phyloP scores from a whole-genome alignment of 2,888 invertebrate genomes.

The Saturnia japonica region DNA sequence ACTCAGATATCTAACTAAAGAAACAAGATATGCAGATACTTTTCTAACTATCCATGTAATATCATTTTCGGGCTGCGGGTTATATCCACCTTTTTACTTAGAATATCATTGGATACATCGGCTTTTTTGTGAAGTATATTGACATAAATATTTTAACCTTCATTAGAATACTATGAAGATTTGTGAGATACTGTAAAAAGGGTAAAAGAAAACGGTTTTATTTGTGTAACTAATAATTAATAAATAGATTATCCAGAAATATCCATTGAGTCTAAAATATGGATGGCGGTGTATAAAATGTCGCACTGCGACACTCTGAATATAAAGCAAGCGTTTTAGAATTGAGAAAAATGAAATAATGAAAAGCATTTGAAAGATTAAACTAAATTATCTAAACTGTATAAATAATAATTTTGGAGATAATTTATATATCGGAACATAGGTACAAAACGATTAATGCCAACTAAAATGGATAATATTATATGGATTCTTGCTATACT shows the following conservation, averaged over 20 bases:
- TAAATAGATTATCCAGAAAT: neutral
- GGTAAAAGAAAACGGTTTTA: neutral
- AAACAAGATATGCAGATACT: neutral
- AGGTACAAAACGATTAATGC: neutral
- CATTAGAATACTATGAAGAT: neutral
- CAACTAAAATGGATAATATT: neutral
- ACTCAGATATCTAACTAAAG: neutral
- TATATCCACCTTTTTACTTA: neutral
- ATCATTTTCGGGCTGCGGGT: neutral
- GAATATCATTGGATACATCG: too few species aligned
- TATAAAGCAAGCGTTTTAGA: neutral
- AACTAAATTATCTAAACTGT: neutral
- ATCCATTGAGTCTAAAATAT: neutral
- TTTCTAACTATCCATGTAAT: neutral
- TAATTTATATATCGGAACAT: neutral
- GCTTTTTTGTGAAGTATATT: neutral
- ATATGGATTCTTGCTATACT: neutral
- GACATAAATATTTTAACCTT: neutral
- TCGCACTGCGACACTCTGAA: slow-evolving; percentile 4
- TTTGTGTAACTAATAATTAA: neutral
- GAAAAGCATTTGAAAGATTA: neutral
- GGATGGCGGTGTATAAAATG: neutral
- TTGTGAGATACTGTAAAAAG: neutral
- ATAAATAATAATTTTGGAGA: neutral
- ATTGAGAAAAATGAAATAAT: neutral